These are phyloP conservation scores for Eugnorisma glareosa DNA, from an alignment of 2,888 invertebrate species.

Conservation along the genomic window DNA sequence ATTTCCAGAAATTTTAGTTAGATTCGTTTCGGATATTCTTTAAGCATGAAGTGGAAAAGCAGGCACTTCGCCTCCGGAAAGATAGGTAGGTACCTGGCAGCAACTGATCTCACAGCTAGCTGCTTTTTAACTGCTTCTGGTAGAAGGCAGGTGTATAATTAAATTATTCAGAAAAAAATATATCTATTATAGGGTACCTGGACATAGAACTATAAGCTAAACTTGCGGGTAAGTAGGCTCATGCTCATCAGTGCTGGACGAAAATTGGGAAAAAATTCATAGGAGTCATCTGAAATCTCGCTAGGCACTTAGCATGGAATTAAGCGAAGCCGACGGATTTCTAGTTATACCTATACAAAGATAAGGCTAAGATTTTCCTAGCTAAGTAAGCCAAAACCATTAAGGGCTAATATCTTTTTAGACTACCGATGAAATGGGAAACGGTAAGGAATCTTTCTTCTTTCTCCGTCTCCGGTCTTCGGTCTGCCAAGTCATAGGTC, in stretches of 20 bases:
- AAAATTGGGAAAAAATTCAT: neutral
- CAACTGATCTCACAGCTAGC: neutral
- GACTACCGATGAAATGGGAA: too few relatives aligned
- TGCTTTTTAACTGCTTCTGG: neutral
- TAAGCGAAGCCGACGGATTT: neutral
- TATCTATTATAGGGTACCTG: too few relatives aligned
- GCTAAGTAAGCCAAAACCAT: too few relatives aligned
- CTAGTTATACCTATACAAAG: neutral
- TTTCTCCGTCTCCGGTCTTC: too few relatives aligned
- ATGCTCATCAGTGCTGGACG: too few relatives aligned
- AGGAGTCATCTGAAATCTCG: neutral
- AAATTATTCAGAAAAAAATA: too few relatives aligned
- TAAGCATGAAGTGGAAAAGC: neutral
- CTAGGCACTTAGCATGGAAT: neutral
- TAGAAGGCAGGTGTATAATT: neutral
- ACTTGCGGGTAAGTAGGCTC: too few relatives aligned
- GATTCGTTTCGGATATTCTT: neutral
- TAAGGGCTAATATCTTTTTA: too few relatives aligned
- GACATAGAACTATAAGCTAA: neutral
- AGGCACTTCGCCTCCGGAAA: neutral
- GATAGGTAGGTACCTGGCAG: neutral
- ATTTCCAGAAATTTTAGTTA: neutral
- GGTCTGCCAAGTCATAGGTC: too few relatives aligned
- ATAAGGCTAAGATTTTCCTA: too few relatives aligned
- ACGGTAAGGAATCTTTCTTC: neutral